Percentiles rank a stretch among this genome's conserved stretches.
These are phyloP conservation scores for Cinara cedri DNA, from an alignment of 2,888 invertebrate genomes.

Conservation along the genomic window DNA sequence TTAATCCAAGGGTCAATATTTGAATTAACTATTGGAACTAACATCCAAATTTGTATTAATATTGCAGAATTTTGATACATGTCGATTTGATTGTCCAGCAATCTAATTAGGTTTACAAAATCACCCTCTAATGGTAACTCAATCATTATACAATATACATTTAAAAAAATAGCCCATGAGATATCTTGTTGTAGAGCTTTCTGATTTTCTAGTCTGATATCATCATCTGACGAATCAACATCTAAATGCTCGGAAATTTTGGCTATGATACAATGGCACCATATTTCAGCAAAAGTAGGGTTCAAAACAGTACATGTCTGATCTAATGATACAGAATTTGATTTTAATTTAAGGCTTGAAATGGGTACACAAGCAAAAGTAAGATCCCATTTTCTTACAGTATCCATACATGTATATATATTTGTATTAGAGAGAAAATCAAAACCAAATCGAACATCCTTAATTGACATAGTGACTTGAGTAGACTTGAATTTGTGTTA, in stretches of 20 bases:
- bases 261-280: slow-evolving; percentile 47
- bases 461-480: slow-evolving; percentile 30
- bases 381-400: slow-evolving; percentile 28
- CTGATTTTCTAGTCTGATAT: slow-evolving; percentile 18
- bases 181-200: slow-evolving; percentile 16
- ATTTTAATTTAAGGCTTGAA: slow-evolving; percentile 27
- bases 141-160: slow-evolving; percentile 44
- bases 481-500: neutral
- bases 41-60: slow-evolving; percentile 37
- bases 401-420: slow-evolving; percentile 29
- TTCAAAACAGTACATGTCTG: slow-evolving; percentile 16
- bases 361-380: slow-evolving; percentile 40
- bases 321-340: neutral
- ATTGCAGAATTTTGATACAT: slow-evolving; percentile 13
- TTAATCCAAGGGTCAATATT: slow-evolving; percentile 21
- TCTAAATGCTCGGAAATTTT: neutral
- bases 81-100: slow-evolving; percentile 42
- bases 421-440: slow-evolving; percentile 24
- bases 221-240: neutral
- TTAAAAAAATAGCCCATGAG: slow-evolving; percentile 43
- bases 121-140: slow-evolving; percentile 35
- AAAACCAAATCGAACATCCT: slow-evolving; percentile 50
- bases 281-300: slow-evolving; percentile 20
- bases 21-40: neutral
- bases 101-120: slow-evolving; percentile 25